Evolutionary conservation across 2,113 vertebrate genomes (phyloP), one percentile per base, ranked within the genome.

Genomic region (Nycticryphes semicollaris): DNA sequence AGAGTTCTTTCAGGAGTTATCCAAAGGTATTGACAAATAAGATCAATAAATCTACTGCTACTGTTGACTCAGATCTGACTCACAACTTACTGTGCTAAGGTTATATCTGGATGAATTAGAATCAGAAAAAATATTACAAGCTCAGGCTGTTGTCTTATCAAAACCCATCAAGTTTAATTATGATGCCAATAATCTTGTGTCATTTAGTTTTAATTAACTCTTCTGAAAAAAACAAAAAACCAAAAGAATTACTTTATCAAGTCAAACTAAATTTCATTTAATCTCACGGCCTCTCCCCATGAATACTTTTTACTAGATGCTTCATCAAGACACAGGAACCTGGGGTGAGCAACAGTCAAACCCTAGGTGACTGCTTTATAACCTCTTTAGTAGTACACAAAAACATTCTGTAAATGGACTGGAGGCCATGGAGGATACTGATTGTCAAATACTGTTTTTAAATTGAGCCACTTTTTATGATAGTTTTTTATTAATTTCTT

Each of bases 21-120:
- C 89, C 45, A 84, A 87, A 94, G 53, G 41, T 43, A 92, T 89
- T 79, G 95, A 85, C 66, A 77, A 81, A 79, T 1, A 11, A 47
- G 23, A 91, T 93, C 84, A 47, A 89, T 92, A 91, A 68, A 91
- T 87, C 83, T 86, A 70, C 80, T 92, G 14, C 47, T 81, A 68
- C 66, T 82, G 62, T 84, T 84, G n/a, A 56, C 93, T 85, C 45
- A 79, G 63, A 72, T 66, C 57, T 82, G 79, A 66, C 27, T 78
- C n/a, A 72, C 41, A 86, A 28, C 30, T 84, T 69, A 31, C 5
- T 76, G 93, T 66, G 22, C n/a, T 68, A 14, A 77, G 31, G 45
- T 75, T 89, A 16, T 35, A 54, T 25, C 35, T 72, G 50, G 41
- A 57, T 66, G 31, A 92, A 87, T 30, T 82, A 68, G 51, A 84